Percentiles rank a stretch among this genome's conserved stretches.
Evolutionary conservation across 2,797 vertebrate genomes (phyloP).

Genomic region (Eulemur rubriventer): DNA sequence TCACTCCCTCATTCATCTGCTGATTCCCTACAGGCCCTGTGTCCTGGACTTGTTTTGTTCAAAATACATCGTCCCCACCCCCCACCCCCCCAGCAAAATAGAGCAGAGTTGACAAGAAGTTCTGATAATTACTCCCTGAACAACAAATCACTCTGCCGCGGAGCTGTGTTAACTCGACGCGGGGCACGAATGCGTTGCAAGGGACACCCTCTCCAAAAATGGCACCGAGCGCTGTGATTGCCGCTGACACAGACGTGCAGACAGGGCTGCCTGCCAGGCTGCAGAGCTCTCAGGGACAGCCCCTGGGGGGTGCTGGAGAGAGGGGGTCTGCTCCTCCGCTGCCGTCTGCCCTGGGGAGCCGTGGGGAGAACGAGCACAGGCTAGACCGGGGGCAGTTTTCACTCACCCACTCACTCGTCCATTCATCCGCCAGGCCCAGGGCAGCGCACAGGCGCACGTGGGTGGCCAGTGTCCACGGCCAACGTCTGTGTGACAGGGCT

Average conservation of each 20-base stretch:
- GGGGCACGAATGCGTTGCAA: neutral
- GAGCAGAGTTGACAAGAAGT: conserved; percentile 66
- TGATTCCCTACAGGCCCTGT: conserved; percentile 68
- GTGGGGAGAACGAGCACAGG: neutral
- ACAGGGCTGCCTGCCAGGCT: neutral
- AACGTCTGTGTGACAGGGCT: neutral
- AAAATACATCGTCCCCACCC: no score
- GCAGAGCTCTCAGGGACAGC: neutral
- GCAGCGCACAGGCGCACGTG: fast-evolving
- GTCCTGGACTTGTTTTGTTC: conserved; percentile 61
- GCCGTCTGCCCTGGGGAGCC: neutral
- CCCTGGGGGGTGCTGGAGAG: fast-evolving
- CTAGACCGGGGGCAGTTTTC: neutral
- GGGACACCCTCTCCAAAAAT: conserved; percentile 18
- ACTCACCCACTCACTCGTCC: neutral
- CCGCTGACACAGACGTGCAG: neutral
- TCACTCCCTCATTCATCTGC: conserved; percentile 52
- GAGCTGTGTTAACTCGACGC: neutral
- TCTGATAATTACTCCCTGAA: conserved; percentile 59
- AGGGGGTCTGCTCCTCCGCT: neutral
- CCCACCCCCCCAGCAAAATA: conserved; percentile 47
- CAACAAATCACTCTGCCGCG: conserved; percentile 53
- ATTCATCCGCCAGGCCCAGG: neutral
- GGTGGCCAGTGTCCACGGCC: neutral
- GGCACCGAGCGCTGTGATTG: fast-evolving